Evolutionary conservation across 1,140 invertebrate genomes (phyloP).

Genomic region (Schlechtendalia chinensis): DNA sequence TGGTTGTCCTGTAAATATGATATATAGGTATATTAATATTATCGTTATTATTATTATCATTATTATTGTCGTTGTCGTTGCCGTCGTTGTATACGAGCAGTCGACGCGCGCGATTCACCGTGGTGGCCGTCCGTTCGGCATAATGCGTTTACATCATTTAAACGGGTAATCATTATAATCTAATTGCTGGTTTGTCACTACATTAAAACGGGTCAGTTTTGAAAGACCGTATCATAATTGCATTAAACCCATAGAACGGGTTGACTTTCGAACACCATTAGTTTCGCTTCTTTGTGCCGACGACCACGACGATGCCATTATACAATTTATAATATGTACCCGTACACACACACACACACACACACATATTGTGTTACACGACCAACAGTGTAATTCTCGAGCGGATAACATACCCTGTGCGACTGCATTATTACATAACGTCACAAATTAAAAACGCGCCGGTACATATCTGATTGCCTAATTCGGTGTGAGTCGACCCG

Average conservation of each 20-base stretch:
- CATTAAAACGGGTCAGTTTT: slow-evolving; percentile 17
- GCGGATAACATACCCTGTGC: neutral
- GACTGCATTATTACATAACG: too few species aligned
- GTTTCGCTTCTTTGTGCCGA: slow-evolving; percentile 42
- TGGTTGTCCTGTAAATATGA: neutral
- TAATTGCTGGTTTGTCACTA: slow-evolving; percentile 42
- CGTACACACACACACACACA: too few species aligned
- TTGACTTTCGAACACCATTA: slow-evolving; percentile 44
- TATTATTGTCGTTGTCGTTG: neutral
- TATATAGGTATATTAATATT: neutral
- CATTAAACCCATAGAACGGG: slow-evolving; percentile 41
- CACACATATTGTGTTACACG: neutral
- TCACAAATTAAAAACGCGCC: slow-evolving; percentile 31
- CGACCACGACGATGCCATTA: neutral
- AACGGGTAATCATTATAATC: slow-evolving; percentile 17
- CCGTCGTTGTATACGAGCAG: neutral
- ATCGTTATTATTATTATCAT: neutral
- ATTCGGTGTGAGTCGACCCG: slow-evolving; percentile 34
- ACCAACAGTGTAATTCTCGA: neutral
- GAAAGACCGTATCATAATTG: slow-evolving; percentile 41
- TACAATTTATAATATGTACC: too few species aligned
- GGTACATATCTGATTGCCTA: slow-evolving; percentile 42
- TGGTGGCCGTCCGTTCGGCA: slow-evolving; percentile 12
- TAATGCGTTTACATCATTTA: slow-evolving; percentile 43
- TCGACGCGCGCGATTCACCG: neutral